Evolutionary conservation across 1,140 invertebrate genomes (phyloP).

Genomic region (Cyclina sinensis): DNA sequence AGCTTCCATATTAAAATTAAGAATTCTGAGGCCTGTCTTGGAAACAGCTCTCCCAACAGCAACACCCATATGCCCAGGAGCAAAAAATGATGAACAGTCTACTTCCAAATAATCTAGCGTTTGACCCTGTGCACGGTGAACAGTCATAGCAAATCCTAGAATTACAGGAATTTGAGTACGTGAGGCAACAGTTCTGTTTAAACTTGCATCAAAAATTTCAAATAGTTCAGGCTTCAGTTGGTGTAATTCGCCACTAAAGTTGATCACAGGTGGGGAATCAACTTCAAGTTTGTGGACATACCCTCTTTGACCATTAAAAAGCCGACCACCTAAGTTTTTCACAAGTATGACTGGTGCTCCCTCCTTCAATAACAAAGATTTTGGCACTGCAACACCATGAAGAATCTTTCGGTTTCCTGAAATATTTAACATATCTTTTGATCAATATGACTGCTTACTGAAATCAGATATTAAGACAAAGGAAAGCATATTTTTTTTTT

Average conservation of each 20-base stretch:
- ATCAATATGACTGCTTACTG: background rate
- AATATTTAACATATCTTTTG: background rate
- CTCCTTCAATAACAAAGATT: background rate
- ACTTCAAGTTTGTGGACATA: background rate
- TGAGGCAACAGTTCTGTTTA: background rate
- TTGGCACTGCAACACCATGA: background rate
- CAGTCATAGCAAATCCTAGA: slow-evolving; percentile 1
- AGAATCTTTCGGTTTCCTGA: background rate
- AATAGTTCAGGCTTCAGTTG: background rate
- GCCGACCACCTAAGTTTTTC: background rate
- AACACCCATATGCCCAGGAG: background rate
- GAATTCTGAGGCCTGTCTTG: background rate
- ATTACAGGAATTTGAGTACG: background rate
- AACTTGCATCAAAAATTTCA: background rate
- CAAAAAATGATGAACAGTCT: background rate
- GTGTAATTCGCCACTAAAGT: background rate
- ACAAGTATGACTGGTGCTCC: background rate
- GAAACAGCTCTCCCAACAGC: background rate
- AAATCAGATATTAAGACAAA: background rate
- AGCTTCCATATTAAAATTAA: background rate
- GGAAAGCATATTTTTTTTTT: background rate
- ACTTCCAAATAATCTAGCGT: background rate
- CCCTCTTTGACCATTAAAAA: slow-evolving; percentile 1
- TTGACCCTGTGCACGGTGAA: slow-evolving; percentile 12
- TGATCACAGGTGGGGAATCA: background rate